A percentile compares a stretch with the other conserved stretches of the same genome.
Evolutionary conservation across 2,113 vertebrate species (phyloP).

Genomic region (Dolichallabes microphthalmus): DNA sequence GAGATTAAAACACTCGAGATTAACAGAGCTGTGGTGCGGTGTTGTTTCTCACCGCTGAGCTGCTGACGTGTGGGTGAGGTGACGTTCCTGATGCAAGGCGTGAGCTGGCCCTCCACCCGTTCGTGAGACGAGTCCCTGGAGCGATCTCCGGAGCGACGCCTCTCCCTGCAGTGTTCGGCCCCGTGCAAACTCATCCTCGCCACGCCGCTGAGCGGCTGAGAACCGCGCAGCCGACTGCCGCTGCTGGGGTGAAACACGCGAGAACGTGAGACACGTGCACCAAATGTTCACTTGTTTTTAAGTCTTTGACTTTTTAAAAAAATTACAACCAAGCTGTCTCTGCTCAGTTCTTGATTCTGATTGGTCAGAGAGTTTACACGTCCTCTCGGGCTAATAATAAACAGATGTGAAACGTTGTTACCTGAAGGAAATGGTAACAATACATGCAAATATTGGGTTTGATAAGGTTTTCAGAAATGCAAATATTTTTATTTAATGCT

Average conservation of each 20-base stretch:
- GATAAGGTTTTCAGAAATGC: neutral
- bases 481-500: neutral
- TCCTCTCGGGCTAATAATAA: neutral
- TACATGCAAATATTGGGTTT: neutral
- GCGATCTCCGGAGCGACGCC: constrained; percentile 87
- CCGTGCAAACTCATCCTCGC: constrained; percentile 87
- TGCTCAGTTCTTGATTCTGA: neutral
- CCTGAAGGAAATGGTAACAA: too few relatives aligned
- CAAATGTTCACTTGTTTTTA: neutral
- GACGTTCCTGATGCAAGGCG: constrained; percentile 95
- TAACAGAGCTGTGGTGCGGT: neutral
- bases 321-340: neutral
- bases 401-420: neutral
- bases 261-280: neutral
- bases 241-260: constrained; percentile 14
- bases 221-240: constrained; percentile 78
- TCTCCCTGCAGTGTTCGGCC: constrained; percentile 83
- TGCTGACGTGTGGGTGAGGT: constrained; percentile 93
- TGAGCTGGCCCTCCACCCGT: constrained; percentile 88
- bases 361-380: neutral
- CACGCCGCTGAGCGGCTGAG: constrained; percentile 74
- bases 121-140: constrained; percentile 96
- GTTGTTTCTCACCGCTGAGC: constrained; percentile 77
- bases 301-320: neutral
- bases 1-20: neutral